Base-by-base conservation (phyloP, 2,888 invertebrate genomes). In the Suillia variegata region DNA sequence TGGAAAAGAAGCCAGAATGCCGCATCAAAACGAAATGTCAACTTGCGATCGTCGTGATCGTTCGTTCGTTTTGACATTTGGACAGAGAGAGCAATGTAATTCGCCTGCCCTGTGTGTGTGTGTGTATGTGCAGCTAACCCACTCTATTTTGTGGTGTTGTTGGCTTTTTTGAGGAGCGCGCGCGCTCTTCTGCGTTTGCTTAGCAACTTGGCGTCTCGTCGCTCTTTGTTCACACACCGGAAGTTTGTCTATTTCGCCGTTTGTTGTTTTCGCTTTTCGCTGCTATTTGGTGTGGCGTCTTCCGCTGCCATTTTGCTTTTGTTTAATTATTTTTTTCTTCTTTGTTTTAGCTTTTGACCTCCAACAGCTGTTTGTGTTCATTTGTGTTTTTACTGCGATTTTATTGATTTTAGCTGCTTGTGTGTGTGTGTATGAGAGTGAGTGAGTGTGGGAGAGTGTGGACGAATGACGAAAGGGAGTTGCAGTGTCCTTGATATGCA, bases 11-110 rank as follows among this genome's bases (percentile, higher is more conserved):
- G n/a, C n/a, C n/a, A n/a, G n/a, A 38, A n/a, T 38, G 45, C 20
- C 20, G 45, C 45, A 45, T 45, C 10, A 20, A 45, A 45, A 45
- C 18, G 45, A 45, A 45, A 45, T 45, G 45, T 45, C 45, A 45
- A 20, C 17, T 18, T 38, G 45, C 20, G 45, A 18, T 18, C n/a
- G n/a, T n/a, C n/a, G n/a, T n/a, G n/a, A n/a, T n/a, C n/a, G n/a
- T n/a, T n/a, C 38, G n/a, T 12, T 8, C 15, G 15, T 38, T 38
- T 38, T 38, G 38, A 38, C 38, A n/a, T 38, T 38, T 38, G 31
- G 6, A n/a, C n/a, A n/a, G n/a, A n/a, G n/a, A n/a, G n/a, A n/a
- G n/a, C n/a, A n/a, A n/a, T n/a, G n/a, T n/a, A n/a, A n/a, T n/a
- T n/a, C n/a, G n/a, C n/a, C 15, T 38, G 38, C 38, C 5, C 13